Percentiles rank a stretch among this genome's conserved stretches.
Conservation (phyloP, 1,140 invertebrate genomes). For the Luehdorfia chinensis region DNA sequence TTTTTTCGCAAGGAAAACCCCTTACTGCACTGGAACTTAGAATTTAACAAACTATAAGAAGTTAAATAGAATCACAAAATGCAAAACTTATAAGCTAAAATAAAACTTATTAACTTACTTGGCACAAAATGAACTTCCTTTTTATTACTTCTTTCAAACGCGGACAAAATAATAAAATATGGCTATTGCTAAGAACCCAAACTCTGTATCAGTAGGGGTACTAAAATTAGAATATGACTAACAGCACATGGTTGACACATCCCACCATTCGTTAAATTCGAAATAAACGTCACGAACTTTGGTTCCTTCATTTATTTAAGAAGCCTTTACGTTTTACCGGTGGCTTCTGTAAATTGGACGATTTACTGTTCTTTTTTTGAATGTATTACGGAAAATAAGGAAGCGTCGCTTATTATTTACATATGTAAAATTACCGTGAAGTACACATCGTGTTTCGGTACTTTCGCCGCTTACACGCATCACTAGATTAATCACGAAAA, state of each 20-base stretch:
- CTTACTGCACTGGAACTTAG: too few species aligned
- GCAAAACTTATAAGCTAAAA: too few species aligned
- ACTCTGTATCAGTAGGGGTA: conserved; percentile 36
- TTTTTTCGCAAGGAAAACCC: too few species aligned
- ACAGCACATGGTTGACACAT: conserved; percentile 51
- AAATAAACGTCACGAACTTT: conserved; percentile 11
- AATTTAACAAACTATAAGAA: too few species aligned
- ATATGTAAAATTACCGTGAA: conserved; percentile 5
- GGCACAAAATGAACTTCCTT: too few species aligned
- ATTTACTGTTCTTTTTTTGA: neutral
- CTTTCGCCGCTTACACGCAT: conserved; percentile 61
- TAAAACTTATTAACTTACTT: too few species aligned
- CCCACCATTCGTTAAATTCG: conserved; percentile 16
- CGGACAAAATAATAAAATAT: conserved; percentile 13
- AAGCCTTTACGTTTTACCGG: neutral
- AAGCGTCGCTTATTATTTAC: neutral
- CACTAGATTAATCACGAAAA: too few species aligned
- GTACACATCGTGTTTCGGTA: conserved; percentile 42
- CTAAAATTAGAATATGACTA: conserved; percentile 65
- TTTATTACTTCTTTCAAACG: too few species aligned
- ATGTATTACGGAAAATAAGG: too few species aligned
- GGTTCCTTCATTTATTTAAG: neutral
- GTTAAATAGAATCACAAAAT: too few species aligned
- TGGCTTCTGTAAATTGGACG: neutral
- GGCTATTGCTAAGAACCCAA: neutral